These are phyloP conservation scores for Garra rufa DNA, from an alignment of 2,113 vertebrate species.

Conservation along the genomic window DNA sequence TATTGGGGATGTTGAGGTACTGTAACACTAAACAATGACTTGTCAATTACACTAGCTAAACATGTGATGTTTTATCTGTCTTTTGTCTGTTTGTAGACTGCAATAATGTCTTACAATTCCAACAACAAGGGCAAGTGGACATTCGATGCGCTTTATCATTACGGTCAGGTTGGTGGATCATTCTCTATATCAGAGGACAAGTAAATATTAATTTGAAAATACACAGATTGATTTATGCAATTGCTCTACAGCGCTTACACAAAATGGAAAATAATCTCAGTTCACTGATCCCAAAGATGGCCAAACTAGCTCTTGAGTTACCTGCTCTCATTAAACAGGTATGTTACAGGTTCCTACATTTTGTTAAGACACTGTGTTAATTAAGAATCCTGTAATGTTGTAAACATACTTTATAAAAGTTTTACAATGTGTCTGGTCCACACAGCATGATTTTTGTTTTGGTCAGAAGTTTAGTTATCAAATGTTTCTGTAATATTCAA, in stretches of 20 bases:
- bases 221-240: not conserved
- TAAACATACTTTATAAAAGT: too few relatives aligned
- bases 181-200: not conserved
- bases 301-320: slow-evolving; percentile 65
- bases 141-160: slow-evolving; percentile 62
- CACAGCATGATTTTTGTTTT: not conserved
- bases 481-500: too few relatives aligned
- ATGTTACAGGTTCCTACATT: not conserved
- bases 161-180: slow-evolving; percentile 61
- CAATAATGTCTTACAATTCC: slow-evolving; percentile 68
- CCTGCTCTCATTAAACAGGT: slow-evolving; percentile 59
- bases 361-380: not conserved
- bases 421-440: not conserved
- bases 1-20: slow-evolving; percentile 63
- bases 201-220: not conserved
- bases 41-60: not conserved
- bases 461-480: too few relatives aligned
- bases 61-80: not conserved
- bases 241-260: slow-evolving; percentile 24
- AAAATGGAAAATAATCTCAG: not conserved
- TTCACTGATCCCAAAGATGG: slow-evolving; percentile 63
- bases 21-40: not conserved
- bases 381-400: not conserved
- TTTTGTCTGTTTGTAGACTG: slow-evolving; percentile 53
- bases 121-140: slow-evolving; percentile 63